A percentile compares a stretch with the other conserved stretches of the same genome.
phyloP scores from a whole-genome alignment of 2,888 invertebrate species.

The Eudemis profundana region DNA sequence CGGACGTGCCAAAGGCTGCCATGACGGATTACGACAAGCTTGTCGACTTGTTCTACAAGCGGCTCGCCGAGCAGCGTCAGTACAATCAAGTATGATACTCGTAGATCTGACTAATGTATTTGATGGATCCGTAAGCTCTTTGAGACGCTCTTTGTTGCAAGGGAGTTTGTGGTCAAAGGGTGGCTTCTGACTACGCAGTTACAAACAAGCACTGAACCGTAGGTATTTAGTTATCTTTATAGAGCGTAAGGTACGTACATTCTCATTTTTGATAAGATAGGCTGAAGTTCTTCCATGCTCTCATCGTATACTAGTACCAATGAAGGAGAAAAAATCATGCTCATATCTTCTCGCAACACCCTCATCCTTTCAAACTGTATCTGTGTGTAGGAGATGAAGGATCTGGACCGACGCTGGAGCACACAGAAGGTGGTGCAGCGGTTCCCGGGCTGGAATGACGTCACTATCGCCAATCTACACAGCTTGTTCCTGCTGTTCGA shows the following conservation, averaged over 20 bases:
- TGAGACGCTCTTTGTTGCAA: no score
- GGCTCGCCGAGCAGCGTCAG: slow-evolving; percentile 79
- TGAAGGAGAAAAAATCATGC: no score
- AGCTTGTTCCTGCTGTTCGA: slow-evolving; percentile 84
- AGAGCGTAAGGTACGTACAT: no score
- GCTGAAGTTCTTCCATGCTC: no score
- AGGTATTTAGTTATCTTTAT: no score
- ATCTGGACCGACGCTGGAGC: slow-evolving; percentile 83
- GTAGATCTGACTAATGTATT: no score
- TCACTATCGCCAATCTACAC: slow-evolving; percentile 85
- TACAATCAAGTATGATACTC: slow-evolving; percentile 74
- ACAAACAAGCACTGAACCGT: no score
- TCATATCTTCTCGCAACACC: not conserved
- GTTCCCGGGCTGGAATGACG: slow-evolving; percentile 86
- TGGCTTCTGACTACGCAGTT: no score
- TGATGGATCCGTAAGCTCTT: no score
- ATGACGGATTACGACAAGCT: slow-evolving; percentile 83
- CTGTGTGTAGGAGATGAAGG: slow-evolving; percentile 76
- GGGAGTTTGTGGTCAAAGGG: not conserved
- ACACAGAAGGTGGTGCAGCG: slow-evolving; percentile 80
- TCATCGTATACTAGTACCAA: no score
- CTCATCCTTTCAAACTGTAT: not conserved
- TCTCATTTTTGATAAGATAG: no score
- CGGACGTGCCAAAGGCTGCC: slow-evolving; percentile 58
- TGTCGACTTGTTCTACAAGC: slow-evolving; percentile 81